A percentile compares a stretch with the other conserved stretches of the same genome.
These are phyloP conservation scores for Sorex araneus DNA, from an alignment of 2,113 vertebrate genomes.

Conservation along the genomic window DNA sequence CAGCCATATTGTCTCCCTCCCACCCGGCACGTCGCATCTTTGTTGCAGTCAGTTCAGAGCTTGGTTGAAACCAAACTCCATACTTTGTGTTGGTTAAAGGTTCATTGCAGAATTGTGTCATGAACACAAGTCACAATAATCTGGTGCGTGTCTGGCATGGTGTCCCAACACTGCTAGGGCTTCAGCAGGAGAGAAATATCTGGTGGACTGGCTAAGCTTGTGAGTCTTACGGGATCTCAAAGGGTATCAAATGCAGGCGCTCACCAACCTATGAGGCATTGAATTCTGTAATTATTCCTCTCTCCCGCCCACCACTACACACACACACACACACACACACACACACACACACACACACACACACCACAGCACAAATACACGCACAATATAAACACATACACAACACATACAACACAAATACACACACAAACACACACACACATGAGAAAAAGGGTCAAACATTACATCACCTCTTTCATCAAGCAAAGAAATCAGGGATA, in stretches of 20 bases:
- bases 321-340: neutral
- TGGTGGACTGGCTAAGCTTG: constrained; percentile 53
- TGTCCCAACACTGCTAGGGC: neutral
- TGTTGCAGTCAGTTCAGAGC: neutral
- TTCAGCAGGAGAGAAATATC: neutral
- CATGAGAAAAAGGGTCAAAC: neutral
- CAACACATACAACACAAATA: neutral
- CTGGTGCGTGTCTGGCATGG: neutral
- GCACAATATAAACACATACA: neutral
- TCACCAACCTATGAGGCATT: neutral
- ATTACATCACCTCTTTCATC: constrained; percentile 18
- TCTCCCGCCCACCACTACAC: neutral
- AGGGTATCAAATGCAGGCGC: constrained; percentile 28
- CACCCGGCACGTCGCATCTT: neutral
- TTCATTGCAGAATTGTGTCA: neutral
- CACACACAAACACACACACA: neutral
- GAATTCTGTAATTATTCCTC: neutral
- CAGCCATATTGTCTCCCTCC: neutral
- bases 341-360: neutral
- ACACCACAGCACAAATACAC: neutral
- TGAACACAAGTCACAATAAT: neutral
- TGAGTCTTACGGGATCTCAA: neutral
- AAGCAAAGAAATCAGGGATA: constrained; percentile 61
- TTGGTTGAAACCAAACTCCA: neutral
- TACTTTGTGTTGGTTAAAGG: neutral